Evolutionary conservation across 2,888 invertebrate species (phyloP).

Genomic region (Cephus pygmeus): DNA sequence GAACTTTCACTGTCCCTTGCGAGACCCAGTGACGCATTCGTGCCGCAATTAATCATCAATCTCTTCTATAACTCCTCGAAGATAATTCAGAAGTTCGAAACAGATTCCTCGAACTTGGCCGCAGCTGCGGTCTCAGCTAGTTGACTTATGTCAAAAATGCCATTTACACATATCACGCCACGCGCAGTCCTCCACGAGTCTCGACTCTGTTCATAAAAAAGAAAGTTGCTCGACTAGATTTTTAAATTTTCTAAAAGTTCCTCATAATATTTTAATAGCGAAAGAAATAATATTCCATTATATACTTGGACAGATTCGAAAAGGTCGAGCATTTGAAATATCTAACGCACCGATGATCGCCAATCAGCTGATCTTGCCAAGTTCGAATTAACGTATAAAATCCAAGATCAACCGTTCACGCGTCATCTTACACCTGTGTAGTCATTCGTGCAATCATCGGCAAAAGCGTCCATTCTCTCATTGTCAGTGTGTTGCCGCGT

Average conservation of each 20-base stretch:
- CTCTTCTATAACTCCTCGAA: not conserved
- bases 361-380: not conserved
- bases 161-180: not conserved
- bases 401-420: not conserved
- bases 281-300: not conserved
- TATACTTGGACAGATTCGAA: too few species aligned
- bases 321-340: not conserved
- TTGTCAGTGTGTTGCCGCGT: not conserved
- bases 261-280: not conserved
- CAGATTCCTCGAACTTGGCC: not conserved
- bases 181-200: not conserved
- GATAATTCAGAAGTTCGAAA: not conserved
- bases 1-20: slow-evolving; percentile 3
- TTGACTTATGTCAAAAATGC: not conserved
- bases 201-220: not conserved
- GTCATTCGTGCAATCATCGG: not conserved
- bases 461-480: not conserved
- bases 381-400: not conserved
- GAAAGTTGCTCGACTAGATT: not conserved
- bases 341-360: not conserved
- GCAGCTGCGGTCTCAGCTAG: not conserved
- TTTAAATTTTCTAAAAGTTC: not conserved
- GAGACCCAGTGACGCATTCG: not conserved
- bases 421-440: not conserved
- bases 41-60: not conserved